phyloP scores from a whole-genome alignment of 2,888 invertebrate species.

The Chloroclystis v-ata region DNA sequence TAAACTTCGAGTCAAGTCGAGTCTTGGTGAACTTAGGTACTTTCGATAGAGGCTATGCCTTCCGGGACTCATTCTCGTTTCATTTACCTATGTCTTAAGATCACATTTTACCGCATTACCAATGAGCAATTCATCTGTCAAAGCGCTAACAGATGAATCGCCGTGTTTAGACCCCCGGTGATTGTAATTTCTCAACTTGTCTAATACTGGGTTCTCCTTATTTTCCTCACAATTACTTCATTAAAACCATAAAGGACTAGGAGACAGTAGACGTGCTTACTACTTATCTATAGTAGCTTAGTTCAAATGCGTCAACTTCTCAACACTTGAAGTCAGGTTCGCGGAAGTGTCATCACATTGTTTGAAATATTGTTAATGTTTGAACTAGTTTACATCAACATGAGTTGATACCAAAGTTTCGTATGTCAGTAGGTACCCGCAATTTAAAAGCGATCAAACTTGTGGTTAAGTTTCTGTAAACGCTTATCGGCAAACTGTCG shows the following conservation, averaged over 20 bases:
- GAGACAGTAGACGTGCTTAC: not conserved
- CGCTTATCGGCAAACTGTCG: constrained; percentile 17
- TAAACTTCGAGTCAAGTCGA: too few species aligned
- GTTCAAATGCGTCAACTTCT: too few species aligned
- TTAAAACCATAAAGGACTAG: not conserved
- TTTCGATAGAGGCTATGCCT: not conserved
- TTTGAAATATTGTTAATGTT: too few species aligned
- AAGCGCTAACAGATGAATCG: not conserved
- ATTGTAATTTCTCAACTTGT: not conserved
- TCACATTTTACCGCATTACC: not conserved
- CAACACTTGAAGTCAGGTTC: too few species aligned
- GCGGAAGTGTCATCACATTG: too few species aligned
- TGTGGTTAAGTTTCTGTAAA: constrained; percentile 8
- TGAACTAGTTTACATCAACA: not conserved
- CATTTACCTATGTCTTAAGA: too few species aligned
- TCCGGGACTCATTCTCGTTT: not conserved
- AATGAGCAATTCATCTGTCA: constrained; percentile 1
- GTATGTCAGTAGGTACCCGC: constrained; percentile 1
- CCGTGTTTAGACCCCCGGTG: not conserved
- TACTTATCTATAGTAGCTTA: too few species aligned
- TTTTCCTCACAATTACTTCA: not conserved
- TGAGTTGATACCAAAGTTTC: not conserved
- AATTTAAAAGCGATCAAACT: constrained; percentile 22
- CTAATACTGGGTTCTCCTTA: not conserved
- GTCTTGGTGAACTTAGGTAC: not conserved